phyloP scores from a whole-genome alignment of 2,888 invertebrate species.

The Ischnura elegans region DNA sequence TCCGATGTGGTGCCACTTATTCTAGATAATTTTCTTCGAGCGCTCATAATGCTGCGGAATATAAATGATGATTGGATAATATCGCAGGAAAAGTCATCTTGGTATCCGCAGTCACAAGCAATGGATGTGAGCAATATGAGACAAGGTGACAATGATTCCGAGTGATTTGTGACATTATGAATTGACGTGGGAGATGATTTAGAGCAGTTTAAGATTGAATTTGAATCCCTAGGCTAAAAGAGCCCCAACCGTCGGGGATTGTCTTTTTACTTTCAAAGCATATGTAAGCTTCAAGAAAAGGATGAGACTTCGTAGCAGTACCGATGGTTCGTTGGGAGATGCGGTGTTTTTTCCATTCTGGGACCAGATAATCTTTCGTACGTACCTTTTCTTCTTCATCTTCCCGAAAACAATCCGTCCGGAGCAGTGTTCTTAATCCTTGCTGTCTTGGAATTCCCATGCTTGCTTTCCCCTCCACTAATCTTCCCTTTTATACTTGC shows the following conservation, averaged over 20 bases:
- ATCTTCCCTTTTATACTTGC: conserved; percentile 28
- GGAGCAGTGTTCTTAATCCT: conserved; percentile 44
- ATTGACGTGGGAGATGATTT: not conserved
- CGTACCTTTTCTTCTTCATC: conserved; percentile 53
- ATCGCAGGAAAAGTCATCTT: not conserved
- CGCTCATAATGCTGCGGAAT: not conserved
- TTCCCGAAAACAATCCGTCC: conserved; percentile 60
- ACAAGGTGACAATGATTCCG: not conserved
- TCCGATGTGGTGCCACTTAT: not conserved
- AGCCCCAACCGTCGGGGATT: no score
- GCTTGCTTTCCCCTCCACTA: not conserved
- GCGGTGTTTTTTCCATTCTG: not conserved
- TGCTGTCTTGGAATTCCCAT: conserved; percentile 54
- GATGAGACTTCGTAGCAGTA: not conserved
- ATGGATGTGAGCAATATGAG: no score
- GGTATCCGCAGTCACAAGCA: not conserved
- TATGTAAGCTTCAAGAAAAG: not conserved
- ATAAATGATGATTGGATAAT: not conserved
- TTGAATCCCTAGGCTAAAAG: not conserved
- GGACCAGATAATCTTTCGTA: conserved; percentile 37
- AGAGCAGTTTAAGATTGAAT: not conserved
- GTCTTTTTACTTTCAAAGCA: not conserved
- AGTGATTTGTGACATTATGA: not conserved
- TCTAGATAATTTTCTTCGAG: not conserved
- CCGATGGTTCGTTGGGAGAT: conserved; percentile 3